Conservation (phyloP, 2,797 vertebrate species). For the Dicrostonyx torquatus region DNA sequence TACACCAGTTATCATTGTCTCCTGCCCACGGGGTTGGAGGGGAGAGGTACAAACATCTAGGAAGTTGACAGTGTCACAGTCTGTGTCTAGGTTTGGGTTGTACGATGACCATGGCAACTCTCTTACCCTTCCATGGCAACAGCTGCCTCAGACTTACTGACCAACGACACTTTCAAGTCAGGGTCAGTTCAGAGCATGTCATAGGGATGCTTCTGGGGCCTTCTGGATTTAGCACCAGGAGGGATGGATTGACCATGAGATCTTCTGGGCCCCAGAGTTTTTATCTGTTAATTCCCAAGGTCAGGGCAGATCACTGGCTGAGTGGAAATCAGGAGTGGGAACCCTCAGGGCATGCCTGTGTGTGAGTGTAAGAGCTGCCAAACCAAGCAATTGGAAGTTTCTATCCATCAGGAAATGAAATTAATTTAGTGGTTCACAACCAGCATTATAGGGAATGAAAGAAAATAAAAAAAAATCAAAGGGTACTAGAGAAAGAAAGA, state of each 20-base stretch:
- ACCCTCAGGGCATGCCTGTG: fast-evolving
- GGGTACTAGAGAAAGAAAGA: background rate
- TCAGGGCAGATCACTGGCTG: background rate
- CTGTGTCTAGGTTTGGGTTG: background rate
- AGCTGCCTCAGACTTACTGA: background rate
- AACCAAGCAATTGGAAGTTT: background rate
- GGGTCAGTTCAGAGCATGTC: background rate
- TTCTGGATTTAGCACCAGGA: background rate
- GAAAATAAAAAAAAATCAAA: background rate
- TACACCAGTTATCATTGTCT: background rate
- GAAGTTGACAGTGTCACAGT: fast-evolving
- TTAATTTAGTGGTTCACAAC: background rate
- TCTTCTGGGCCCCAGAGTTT: background rate
- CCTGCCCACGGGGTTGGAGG: background rate
- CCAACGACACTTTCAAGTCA: fast-evolving
- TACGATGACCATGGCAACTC: background rate
- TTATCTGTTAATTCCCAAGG: background rate
- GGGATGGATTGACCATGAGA: background rate
- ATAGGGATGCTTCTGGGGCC: background rate
- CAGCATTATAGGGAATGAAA: background rate
- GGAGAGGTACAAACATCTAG: background rate
- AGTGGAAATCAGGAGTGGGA: background rate
- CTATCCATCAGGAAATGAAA: background rate
- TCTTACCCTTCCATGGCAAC: background rate
- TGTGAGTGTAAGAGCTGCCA: background rate